Conservation (phyloP, 1,140 invertebrate genomes). For the Ectropis grisescens region DNA sequence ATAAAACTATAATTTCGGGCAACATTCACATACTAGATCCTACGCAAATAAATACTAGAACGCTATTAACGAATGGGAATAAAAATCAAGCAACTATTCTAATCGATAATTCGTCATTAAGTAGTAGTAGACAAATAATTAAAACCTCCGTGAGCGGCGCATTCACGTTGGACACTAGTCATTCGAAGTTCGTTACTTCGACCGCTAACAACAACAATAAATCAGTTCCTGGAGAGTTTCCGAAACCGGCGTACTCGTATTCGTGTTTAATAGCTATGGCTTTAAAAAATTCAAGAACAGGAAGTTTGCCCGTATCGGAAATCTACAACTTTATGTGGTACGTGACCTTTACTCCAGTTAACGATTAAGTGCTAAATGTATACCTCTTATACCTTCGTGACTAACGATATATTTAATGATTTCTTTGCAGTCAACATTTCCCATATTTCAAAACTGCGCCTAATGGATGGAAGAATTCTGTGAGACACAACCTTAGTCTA, state of each 20-base stretch:
- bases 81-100: slow-evolving; percentile 66
- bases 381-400: too few relatives aligned
- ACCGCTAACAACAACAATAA: slow-evolving; percentile 72
- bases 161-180: slow-evolving; percentile 54
- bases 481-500: slow-evolving; percentile 94
- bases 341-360: background rate
- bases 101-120: slow-evolving; percentile 62
- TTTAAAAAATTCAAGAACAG: slow-evolving; percentile 94
- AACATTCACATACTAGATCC: slow-evolving; percentile 69
- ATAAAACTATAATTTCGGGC: slow-evolving; percentile 67
- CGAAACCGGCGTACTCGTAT: slow-evolving; percentile 97
- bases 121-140: slow-evolving; percentile 60
- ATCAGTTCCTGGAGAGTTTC: slow-evolving; percentile 88
- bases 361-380: too few relatives aligned
- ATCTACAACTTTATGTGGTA: slow-evolving; percentile 99
- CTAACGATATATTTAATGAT: slow-evolving; percentile 8
- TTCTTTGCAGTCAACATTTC: slow-evolving; percentile 90
- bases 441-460: slow-evolving; percentile 98
- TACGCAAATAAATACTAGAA: slow-evolving; percentile 49
- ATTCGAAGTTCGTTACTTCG: slow-evolving; percentile 61
- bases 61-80: slow-evolving; percentile 61
- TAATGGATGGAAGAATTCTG: slow-evolving; percentile 98
- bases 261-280: slow-evolving; percentile 98
- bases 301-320: slow-evolving; percentile 96
- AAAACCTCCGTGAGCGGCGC: slow-evolving; percentile 51